Evolutionary conservation across 1,140 invertebrate species (phyloP), one percentile per base, ranked within the genome.

Genomic region (Drosophila nigromelanica): DNA sequence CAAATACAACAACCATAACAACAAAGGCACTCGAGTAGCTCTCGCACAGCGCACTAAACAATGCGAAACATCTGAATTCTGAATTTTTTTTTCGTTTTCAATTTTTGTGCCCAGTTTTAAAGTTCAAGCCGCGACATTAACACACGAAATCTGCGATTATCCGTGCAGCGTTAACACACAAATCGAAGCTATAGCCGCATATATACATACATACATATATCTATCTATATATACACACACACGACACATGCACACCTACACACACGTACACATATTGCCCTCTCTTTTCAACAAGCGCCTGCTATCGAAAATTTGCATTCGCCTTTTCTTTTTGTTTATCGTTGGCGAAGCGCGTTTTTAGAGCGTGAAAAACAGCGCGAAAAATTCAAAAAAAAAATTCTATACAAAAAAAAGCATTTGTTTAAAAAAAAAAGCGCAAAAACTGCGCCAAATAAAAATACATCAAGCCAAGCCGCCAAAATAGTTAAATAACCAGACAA

Each of bases 51-150:
- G 80, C 52, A 83, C 80, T 79, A 82, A 86, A 87, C 82, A 89
- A 87, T 89, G 83, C 76, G 76, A 87, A 87, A 85, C 73, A 80
- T 80, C 62, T 78, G 75, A 74, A 81, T 71, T 77, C 52, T 56
- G 62, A 55, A 48, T 55, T 61, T 75, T 64, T 73, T 76, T 62
- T 89, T 80, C 80, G 79, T 83, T 89, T 89, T 80, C 73, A 76
- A 76, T 73, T 76, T 78, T 71, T 73, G 68, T 71, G 76, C 45
- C 62, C 73, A 89, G 83, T 89, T 89, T 89, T 89, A 89, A 89
- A 89, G 79, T 89, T 89, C 83, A 89, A 89, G 83, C 83, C 85
- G 83, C 83, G 80, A 89, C 83, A 89, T 89, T 89, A 89, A 64
- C 83, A 89, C 83, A 89, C 85, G 69, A 87, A 89, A 79, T 76